A percentile compares a stretch with the other conserved stretches of the same genome.
Evolutionary conservation across 92 coral and sea anemone species (phyloP).

Genomic region (Phenganax stokvisi): DNA sequence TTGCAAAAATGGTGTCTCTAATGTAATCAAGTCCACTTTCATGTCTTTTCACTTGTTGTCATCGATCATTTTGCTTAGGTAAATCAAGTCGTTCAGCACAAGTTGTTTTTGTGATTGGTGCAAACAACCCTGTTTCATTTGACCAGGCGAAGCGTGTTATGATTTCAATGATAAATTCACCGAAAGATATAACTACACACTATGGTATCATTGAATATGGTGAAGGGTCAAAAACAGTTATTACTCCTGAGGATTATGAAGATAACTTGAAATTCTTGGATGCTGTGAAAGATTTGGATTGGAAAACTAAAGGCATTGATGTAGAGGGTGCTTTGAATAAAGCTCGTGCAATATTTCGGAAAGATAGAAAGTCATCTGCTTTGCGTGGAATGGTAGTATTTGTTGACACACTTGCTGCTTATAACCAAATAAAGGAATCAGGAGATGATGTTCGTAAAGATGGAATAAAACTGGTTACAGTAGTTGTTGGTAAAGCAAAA

Average conservation of each 20-base stretch:
- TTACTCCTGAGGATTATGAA: slow-evolving; percentile 50
- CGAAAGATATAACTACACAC: slow-evolving; percentile 54
- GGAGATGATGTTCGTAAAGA: slow-evolving; percentile 41
- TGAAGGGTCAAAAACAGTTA: slow-evolving; percentile 41
- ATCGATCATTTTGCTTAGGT: slow-evolving; percentile 1
- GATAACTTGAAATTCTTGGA: slow-evolving; percentile 44
- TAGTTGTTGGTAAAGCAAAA: slow-evolving; percentile 4
- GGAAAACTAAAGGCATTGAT: slow-evolving; percentile 54
- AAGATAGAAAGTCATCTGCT: slow-evolving; percentile 24
- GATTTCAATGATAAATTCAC: slow-evolving; percentile 49
- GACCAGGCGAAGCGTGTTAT: slow-evolving; percentile 49
- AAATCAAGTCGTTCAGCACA: slow-evolving; percentile 18
- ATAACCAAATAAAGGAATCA: slow-evolving; percentile 39
- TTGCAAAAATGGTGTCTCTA: too few species aligned
- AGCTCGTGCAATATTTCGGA: slow-evolving; percentile 56
- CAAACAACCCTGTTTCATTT: slow-evolving; percentile 51
- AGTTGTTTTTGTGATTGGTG: slow-evolving; percentile 34
- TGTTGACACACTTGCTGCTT: slow-evolving; percentile 21
- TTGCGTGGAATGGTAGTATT: slow-evolving; percentile 28
- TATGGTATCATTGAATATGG: slow-evolving; percentile 71
- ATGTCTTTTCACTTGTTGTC: too few species aligned
- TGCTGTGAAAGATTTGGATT: slow-evolving; percentile 42
- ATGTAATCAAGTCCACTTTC: too few species aligned
- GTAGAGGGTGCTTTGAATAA: slow-evolving; percentile 50
- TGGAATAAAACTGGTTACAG: slow-evolving; percentile 51